phyloP scores from a whole-genome alignment of 2,797 vertebrate genomes.

The Rhinatrema bivittatum region DNA sequence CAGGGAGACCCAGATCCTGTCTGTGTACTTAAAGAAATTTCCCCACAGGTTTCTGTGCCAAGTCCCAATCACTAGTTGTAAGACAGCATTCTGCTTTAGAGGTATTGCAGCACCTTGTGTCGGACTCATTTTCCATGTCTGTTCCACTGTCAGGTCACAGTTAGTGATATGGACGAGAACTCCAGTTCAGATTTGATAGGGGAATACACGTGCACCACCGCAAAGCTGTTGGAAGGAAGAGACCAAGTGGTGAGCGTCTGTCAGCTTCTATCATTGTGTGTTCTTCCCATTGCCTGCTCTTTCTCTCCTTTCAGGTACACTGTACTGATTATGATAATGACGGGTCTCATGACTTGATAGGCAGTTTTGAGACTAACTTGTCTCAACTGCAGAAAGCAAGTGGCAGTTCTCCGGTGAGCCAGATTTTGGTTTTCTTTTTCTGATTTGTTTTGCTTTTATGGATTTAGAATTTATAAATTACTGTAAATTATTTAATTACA shows the following conservation, averaged over 20 bases:
- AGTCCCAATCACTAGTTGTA: too few relatives aligned
- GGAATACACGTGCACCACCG: conserved; percentile 21
- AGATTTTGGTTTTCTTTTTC: neutral
- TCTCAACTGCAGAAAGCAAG: conserved; percentile 64
- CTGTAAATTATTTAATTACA: neutral
- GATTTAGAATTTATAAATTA: too few relatives aligned
- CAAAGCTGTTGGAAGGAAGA: conserved; percentile 32
- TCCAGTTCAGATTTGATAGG: conserved; percentile 35
- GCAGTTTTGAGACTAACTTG: conserved; percentile 72
- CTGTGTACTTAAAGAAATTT: too few relatives aligned
- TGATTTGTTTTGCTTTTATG: too few relatives aligned
- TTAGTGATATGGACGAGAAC: conserved; percentile 42
- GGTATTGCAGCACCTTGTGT: too few relatives aligned
- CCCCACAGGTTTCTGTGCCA: too few relatives aligned
- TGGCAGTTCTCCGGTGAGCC: conserved; percentile 62
- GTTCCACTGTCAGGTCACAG: conserved; percentile 37
- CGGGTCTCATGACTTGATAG: conserved; percentile 85
- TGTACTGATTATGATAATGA: conserved; percentile 81
- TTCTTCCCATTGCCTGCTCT: neutral
- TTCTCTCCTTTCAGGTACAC: conserved; percentile 61
- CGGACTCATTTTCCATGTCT: conserved; percentile 9
- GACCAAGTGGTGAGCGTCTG: conserved; percentile 25
- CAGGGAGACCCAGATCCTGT: too few relatives aligned
- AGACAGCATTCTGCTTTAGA: too few relatives aligned
- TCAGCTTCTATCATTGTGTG: neutral